phyloP scores from a whole-genome alignment of 1,140 invertebrate species.

The Calosoma granatense region DNA sequence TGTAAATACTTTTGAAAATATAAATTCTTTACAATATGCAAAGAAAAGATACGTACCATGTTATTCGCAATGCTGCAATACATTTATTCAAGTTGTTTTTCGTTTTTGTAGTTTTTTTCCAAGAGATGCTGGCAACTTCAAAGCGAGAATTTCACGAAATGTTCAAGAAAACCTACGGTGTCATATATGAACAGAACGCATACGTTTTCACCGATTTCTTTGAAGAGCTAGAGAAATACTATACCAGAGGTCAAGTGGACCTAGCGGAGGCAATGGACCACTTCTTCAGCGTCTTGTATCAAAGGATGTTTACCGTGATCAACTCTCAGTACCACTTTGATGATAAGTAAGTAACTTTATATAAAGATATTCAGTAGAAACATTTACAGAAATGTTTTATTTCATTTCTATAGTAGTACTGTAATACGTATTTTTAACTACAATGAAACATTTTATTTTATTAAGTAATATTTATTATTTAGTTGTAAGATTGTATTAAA shows the following conservation, averaged over 20 bases:
- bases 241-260: constrained; percentile 68
- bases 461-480: background rate
- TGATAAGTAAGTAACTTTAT: constrained; percentile 67
- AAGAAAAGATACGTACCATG: too few species aligned
- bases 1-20: too few species aligned
- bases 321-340: constrained; percentile 86
- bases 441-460: background rate
- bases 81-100: too few species aligned
- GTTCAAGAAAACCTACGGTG: constrained; percentile 91
- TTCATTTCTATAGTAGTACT: too few species aligned
- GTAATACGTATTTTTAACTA: too few species aligned
- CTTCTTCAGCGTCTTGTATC: constrained; percentile 88
- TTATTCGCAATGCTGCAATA: too few species aligned
- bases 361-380: constrained; percentile 7
- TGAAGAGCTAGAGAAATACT: constrained; percentile 82
- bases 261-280: constrained; percentile 78
- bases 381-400: background rate
- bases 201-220: constrained; percentile 89
- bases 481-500: constrained; percentile 11
- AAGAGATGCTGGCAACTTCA: constrained; percentile 69
- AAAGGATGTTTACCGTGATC: constrained; percentile 92
- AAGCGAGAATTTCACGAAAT: constrained; percentile 82
- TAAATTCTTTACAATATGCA: too few species aligned
- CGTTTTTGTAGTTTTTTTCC: constrained; percentile 66
- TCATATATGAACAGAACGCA: constrained; percentile 88